A percentile compares a stretch with the other conserved stretches of the same genome.
Evolutionary conservation across 2,888 invertebrate genomes (phyloP).

Genomic region (Drosophila ustulata): DNA sequence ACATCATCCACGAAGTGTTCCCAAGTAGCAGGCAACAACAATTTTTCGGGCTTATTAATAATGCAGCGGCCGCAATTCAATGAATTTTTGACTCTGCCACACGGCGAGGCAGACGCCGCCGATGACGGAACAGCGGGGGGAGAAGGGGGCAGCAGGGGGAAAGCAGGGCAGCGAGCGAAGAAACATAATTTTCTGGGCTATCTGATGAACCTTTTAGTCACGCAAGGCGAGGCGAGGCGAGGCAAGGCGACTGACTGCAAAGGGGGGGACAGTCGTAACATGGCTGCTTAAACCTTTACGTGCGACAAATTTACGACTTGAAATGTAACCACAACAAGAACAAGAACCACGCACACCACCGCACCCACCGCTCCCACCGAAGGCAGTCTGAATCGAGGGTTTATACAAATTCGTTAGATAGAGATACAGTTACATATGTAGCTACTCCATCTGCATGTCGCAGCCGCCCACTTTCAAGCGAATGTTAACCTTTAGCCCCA

Average conservation of each 20-base stretch:
- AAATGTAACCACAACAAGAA: conserved; percentile 69
- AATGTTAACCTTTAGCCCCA: conserved; percentile 57
- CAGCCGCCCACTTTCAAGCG: conserved; percentile 43
- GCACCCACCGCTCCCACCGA: neutral
- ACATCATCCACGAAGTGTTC: conserved; percentile 58
- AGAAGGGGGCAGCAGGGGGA: neutral
- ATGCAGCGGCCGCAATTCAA: conserved; percentile 81
- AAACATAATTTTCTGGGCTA: conserved; percentile 72
- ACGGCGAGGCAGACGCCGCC: conserved; percentile 14
- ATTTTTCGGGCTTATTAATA: conserved; percentile 75
- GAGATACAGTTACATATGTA: conserved; percentile 49
- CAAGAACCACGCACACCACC: conserved; percentile 7
- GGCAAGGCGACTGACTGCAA: neutral
- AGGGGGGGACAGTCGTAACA: conserved; percentile 30
- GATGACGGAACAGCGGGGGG: neutral
- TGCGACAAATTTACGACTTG: conserved; percentile 83
- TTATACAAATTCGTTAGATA: conserved; percentile 52
- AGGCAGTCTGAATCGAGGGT: conserved; percentile 5
- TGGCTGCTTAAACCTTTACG: conserved; percentile 80
- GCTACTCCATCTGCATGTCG: conserved; percentile 51
- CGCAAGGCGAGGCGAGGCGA: conserved; percentile 27
- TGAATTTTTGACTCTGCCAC: conserved; percentile 78
- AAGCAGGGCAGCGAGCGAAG: conserved; percentile 26
- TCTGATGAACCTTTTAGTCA: conserved; percentile 80
- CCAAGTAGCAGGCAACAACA: conserved; percentile 64